phyloP scores from a whole-genome alignment of 2,888 invertebrate genomes.

The Parnassius smintheus region DNA sequence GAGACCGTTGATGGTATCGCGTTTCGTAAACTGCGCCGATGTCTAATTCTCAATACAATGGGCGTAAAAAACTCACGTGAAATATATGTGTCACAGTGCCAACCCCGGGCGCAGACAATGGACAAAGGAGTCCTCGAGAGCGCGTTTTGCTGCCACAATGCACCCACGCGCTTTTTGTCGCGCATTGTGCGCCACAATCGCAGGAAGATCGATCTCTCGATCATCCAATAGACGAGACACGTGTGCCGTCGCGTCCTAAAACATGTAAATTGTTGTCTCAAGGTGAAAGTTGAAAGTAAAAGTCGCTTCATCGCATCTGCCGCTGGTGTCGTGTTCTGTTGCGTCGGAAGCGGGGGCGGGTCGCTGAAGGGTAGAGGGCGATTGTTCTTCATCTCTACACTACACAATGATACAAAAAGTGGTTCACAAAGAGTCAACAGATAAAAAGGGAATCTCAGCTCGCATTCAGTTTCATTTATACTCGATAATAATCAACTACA shows the following conservation, averaged over 20 bases:
- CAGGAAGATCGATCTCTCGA: slow-evolving; percentile 59
- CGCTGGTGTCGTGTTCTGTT: slow-evolving; percentile 62
- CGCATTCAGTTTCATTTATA: slow-evolving; percentile 55
- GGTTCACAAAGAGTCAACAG: slow-evolving; percentile 40
- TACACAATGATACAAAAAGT: slow-evolving; percentile 39
- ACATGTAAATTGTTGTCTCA: slow-evolving; percentile 70
- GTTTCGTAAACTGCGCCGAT: slow-evolving; percentile 74
- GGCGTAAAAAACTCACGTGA: slow-evolving; percentile 75
- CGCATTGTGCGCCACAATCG: slow-evolving; percentile 54
- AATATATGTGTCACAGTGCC: slow-evolving; percentile 80
- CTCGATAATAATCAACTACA: slow-evolving; percentile 62
- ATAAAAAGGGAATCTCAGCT: slow-evolving; percentile 53
- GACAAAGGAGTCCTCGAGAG: slow-evolving; percentile 61
- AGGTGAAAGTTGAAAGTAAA: slow-evolving; percentile 81
- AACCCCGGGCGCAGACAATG: slow-evolving; percentile 75
- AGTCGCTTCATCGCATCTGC: slow-evolving; percentile 66
- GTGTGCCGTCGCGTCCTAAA: slow-evolving; percentile 44
- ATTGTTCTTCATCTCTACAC: slow-evolving; percentile 59
- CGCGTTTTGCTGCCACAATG: slow-evolving; percentile 64
- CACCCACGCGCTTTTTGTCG: slow-evolving; percentile 62
- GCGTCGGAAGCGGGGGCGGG: slow-evolving; percentile 50
- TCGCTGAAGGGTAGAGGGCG: slow-evolving; percentile 58
- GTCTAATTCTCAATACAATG: slow-evolving; percentile 80
- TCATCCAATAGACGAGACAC: slow-evolving; percentile 42
- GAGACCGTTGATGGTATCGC: slow-evolving; percentile 71